Conservation (phyloP, 2,797 vertebrate genomes). For the Kryptopterus vitreolus region DNA sequence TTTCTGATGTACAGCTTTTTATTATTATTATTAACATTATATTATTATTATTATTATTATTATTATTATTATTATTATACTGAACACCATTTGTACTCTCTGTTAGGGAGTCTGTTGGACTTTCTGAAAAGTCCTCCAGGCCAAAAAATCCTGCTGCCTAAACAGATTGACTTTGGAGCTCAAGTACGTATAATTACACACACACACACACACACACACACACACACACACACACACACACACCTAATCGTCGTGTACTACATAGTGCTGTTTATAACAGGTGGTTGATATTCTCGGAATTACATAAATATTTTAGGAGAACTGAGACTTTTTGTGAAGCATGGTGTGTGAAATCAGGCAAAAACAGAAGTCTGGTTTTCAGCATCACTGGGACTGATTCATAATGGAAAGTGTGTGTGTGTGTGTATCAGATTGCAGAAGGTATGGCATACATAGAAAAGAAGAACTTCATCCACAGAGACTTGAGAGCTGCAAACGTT, state of each 20-base stretch:
- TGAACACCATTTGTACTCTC: not conserved
- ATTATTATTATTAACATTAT: too few relatives aligned
- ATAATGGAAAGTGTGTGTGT: slow-evolving; percentile 4
- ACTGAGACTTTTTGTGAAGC: slow-evolving; percentile 46
- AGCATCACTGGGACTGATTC: slow-evolving; percentile 2
- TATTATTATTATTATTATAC: too few relatives aligned
- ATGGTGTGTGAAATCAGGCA: slow-evolving; percentile 28
- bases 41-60: too few relatives aligned
- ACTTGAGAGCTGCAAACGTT: slow-evolving; percentile 91
- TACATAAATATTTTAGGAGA: slow-evolving; percentile 36
- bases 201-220: not conserved
- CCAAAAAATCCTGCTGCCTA: slow-evolving; percentile 78
- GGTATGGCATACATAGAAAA: slow-evolving; percentile 97
- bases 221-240: not conserved
- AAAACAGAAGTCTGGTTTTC: slow-evolving; percentile 25
- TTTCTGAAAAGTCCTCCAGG: slow-evolving; percentile 88
- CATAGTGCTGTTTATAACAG: not conserved
- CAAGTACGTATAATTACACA: slow-evolving; percentile 75
- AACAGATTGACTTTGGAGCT: slow-evolving; percentile 93
- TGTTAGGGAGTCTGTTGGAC: slow-evolving; percentile 88
- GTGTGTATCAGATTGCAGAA: slow-evolving; percentile 85
- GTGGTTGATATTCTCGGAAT: slow-evolving; percentile 41
- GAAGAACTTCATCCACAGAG: slow-evolving; percentile 94
- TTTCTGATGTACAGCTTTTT: not conserved
- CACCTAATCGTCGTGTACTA: not conserved